Conservation (phyloP, 92 coral and sea anemone species). For the Pocillopora grandis region DNA sequence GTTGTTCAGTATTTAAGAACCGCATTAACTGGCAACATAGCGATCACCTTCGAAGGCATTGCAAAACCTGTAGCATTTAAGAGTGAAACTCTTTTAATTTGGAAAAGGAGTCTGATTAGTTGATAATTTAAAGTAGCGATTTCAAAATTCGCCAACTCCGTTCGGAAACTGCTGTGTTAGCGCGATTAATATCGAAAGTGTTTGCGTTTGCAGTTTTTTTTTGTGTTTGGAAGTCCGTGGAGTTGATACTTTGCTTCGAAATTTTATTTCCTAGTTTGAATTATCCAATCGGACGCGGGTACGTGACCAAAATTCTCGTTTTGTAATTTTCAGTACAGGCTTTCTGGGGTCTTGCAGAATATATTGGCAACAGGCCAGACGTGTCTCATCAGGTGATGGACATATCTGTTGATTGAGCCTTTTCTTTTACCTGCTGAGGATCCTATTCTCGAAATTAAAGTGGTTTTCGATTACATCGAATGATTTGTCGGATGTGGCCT, state of each 20-base stretch:
- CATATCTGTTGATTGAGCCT: constrained; percentile 10
- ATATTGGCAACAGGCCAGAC: not conserved
- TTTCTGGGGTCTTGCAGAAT: not conserved
- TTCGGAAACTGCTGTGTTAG: constrained; percentile 30
- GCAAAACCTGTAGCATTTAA: not conserved
- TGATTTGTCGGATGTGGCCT: not conserved
- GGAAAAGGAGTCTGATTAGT: not conserved
- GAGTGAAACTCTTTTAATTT: not conserved
- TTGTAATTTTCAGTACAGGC: constrained; percentile 16
- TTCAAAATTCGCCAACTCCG: not conserved
- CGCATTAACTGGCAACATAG: not conserved
- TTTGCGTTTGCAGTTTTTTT: constrained; percentile 18
- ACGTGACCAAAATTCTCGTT: not conserved
- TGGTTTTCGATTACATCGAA: not conserved
- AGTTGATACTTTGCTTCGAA: not conserved
- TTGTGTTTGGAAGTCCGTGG: not conserved
- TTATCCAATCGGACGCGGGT: not conserved
- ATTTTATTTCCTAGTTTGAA: not conserved
- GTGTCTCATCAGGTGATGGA: constrained; percentile 3
- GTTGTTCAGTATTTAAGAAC: not conserved
- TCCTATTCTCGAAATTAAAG: not conserved
- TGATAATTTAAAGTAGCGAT: not conserved
- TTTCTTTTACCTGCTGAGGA: constrained; percentile 14
- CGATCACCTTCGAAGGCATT: not conserved
- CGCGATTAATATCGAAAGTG: not conserved